Conservation (phyloP, 2,797 vertebrate species). For the Ptychadena robeensis region DNA sequence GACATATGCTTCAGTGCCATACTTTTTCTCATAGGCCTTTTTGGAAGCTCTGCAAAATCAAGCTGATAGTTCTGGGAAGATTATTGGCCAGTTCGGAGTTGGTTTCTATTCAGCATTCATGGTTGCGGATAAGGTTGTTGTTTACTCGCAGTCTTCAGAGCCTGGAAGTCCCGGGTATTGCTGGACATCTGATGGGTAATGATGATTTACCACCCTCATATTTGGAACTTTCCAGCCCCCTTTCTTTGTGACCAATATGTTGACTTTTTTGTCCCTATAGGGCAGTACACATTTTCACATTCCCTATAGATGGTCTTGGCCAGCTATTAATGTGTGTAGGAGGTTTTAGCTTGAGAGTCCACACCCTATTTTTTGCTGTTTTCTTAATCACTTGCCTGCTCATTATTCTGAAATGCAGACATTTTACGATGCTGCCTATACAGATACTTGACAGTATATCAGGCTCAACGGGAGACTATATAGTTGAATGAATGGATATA, state of each 20-base stretch:
- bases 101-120: slow-evolving; percentile 98
- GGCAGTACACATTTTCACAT: too few relatives aligned
- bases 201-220: background rate
- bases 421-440: too few relatives aligned
- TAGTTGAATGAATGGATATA: background rate
- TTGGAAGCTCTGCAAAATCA: slow-evolving; percentile 89
- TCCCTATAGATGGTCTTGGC: too few relatives aligned
- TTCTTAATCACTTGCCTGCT: too few relatives aligned
- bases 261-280: too few relatives aligned
- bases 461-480: too few relatives aligned
- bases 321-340: too few relatives aligned
- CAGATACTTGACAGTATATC: too few relatives aligned
- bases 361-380: too few relatives aligned
- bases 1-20: background rate
- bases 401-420: too few relatives aligned
- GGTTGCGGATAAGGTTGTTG: slow-evolving; percentile 92
- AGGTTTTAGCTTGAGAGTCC: too few relatives aligned
- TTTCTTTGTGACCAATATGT: too few relatives aligned
- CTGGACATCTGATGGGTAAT: slow-evolving; percentile 94
- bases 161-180: slow-evolving; percentile 80
- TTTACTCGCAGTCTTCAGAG: slow-evolving; percentile 84
- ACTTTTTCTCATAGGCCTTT: slow-evolving; percentile 81
- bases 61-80: slow-evolving; percentile 86
- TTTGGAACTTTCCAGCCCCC: background rate
- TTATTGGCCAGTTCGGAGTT: slow-evolving; percentile 98